phyloP scores from a whole-genome alignment of 2,797 vertebrate species.

The Poecilia velifera region DNA sequence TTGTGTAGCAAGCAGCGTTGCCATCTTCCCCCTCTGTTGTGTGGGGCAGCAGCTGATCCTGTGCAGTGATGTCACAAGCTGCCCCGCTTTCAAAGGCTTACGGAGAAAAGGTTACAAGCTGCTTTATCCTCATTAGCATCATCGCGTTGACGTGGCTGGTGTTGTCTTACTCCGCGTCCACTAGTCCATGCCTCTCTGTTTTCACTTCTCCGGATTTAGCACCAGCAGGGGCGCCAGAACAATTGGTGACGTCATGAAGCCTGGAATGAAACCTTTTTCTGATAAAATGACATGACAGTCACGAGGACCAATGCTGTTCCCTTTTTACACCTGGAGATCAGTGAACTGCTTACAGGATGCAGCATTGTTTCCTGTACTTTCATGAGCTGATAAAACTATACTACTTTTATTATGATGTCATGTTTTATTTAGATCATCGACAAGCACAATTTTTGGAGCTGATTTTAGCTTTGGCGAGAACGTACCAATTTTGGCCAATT shows the following conservation, averaged over 20 bases:
- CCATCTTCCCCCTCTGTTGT: neutral
- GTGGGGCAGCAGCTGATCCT: conserved; percentile 45
- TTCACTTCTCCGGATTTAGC: neutral
- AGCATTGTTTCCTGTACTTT: neutral
- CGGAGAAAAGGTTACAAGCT: conserved; percentile 56
- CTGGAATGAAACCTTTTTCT: neutral
- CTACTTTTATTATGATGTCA: neutral
- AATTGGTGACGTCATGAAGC: neutral
- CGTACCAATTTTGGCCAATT: neutral
- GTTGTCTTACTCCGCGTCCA: conserved; percentile 33
- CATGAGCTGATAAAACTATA: neutral
- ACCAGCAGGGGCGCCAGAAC: neutral
- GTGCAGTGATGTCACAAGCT: conserved; percentile 62
- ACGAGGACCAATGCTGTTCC: neutral
- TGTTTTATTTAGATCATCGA: neutral
- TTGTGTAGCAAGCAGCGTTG: neutral
- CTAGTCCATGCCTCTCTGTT: conserved; percentile 1
- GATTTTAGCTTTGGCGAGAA: neutral
- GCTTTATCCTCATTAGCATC: conserved; percentile 72
- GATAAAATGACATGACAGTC: neutral
- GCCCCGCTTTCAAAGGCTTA: conserved; percentile 72
- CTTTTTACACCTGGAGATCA: neutral
- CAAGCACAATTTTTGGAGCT: neutral
- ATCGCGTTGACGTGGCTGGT: conserved; percentile 54
- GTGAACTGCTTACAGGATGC: neutral